A percentile compares a stretch with the other conserved stretches of the same genome.
Conservation (phyloP, 1,140 invertebrate species). For the Panulirus ornatus region DNA sequence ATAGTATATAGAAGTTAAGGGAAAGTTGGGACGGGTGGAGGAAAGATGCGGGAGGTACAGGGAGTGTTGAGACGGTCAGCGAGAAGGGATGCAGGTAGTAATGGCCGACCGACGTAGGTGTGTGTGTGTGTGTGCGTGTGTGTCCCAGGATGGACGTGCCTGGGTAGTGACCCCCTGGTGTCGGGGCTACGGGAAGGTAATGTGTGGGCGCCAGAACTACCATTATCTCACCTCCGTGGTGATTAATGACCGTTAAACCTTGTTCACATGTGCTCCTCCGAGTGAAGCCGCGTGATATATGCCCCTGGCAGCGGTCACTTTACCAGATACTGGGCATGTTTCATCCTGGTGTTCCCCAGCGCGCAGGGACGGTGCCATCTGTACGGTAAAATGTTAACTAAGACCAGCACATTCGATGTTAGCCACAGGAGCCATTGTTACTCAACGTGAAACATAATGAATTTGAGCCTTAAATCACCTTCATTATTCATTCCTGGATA, state of each 20-base stretch:
- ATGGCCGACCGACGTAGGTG: neutral
- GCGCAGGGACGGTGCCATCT: neutral
- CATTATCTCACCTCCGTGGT: constrained; percentile 40
- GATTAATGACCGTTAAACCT: constrained; percentile 35
- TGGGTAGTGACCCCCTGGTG: neutral
- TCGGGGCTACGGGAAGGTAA: constrained; percentile 13
- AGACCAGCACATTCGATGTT: too few species aligned
- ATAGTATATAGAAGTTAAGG: neutral
- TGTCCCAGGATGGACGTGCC: neutral
- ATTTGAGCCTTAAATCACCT: too few species aligned
- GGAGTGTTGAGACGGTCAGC: neutral
- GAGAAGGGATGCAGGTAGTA: neutral
- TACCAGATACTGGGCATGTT: neutral
- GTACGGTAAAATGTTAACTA: too few species aligned
- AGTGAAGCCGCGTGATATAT: neutral
- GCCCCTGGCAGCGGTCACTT: neutral
- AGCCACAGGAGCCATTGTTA: too few species aligned
- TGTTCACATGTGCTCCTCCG: constrained; percentile 40
- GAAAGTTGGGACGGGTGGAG: neutral
- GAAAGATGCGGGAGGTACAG: neutral
- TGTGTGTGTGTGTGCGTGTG: neutral
- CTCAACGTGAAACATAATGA: too few species aligned
- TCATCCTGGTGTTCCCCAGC: neutral
- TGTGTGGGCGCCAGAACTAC: constrained; percentile 12
- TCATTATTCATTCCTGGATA: too few species aligned